Base-by-base conservation (phyloP, 1,140 invertebrate genomes). In the Ditylenchus dipsaci region DNA sequence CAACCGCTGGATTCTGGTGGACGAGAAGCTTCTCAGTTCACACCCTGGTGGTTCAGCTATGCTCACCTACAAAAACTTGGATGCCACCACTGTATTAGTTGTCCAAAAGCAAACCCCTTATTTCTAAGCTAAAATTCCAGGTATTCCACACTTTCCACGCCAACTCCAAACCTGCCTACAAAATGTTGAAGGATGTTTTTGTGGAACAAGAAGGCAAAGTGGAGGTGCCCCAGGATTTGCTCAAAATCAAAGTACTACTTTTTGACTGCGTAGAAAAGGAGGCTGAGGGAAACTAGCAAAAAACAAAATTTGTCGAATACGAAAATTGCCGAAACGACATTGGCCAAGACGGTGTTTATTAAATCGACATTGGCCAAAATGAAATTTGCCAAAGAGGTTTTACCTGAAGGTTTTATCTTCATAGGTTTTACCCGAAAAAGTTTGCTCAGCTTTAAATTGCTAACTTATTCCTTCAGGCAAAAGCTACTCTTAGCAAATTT, bases 1-100 rank as follows among this genome's bases (percentile, higher is more conserved):
- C 65, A 81, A 79, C n/a, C 68, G 72, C 66, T 82, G 80, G 80
- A 56, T 83, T 21, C 29, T 58, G 38, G 71, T 82, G 62, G 71
- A 76, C 38, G 68, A 79, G 53, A 64, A 79, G 23, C 59, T 83
- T 30, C 47, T 82, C 17, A 67, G 68, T 13, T 56, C 69, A 13
- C 80, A 82, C 71, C 80, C 80, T 27, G 80, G 80, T 23, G 80
- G 81, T 29, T 72, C 61, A 59, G 80, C 81, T 13, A 78, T 82
- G 49, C 74, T 75, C 38, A 75, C 80, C 11, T 82, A 82, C 64
- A 73, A 69, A 30, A 75, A 82, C 63, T 68, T 66, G 60, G 80
- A 82, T 62, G 80, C 80, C 5, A 83, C 76, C 62, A 82, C 80
- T 19, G 71, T 71, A 42, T 45, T 45, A n/a, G 11, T n/a, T n/a